Evolutionary conservation across 2,888 invertebrate genomes (phyloP).

Genomic region (Iphiclides podalirius): DNA sequence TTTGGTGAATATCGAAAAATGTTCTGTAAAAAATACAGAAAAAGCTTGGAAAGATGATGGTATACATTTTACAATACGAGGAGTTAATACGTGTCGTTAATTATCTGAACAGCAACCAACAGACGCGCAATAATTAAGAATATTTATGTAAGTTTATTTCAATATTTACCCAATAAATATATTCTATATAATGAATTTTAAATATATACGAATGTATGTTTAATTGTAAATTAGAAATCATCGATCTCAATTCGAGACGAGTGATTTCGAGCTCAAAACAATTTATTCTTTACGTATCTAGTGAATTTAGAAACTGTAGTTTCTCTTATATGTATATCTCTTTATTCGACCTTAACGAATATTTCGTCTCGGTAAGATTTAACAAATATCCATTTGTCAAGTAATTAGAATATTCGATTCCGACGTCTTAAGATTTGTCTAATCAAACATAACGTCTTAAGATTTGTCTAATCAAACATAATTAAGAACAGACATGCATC

Average conservation of each 20-base stretch:
- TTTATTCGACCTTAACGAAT: conserved; percentile 3
- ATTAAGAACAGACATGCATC: no score
- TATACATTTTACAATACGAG: no score
- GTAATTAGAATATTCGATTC: no score
- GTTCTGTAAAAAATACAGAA: not conserved
- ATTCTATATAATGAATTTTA: not conserved
- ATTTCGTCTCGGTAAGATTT: conserved; percentile 5
- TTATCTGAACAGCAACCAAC: not conserved
- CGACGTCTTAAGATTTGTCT: no score
- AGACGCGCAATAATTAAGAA: conserved; percentile 2
- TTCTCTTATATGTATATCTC: conserved; percentile 4
- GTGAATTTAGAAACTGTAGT: conserved; percentile 8
- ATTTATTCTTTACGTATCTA: conserved; percentile 8
- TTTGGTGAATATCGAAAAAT: not conserved
- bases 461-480: no score
- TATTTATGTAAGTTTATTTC: no score
- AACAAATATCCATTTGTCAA: no score
- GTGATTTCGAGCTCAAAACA: conserved; percentile 17
- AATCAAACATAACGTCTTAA: no score
- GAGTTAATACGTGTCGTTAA: no score
- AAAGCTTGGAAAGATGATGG: not conserved
- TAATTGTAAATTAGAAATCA: not conserved
- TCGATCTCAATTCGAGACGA: conserved; percentile 5
- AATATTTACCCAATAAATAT: not conserved
- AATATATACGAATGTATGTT: conserved; percentile 1